phyloP scores from a whole-genome alignment of 2,888 invertebrate species.

The Chirona hameri region DNA sequence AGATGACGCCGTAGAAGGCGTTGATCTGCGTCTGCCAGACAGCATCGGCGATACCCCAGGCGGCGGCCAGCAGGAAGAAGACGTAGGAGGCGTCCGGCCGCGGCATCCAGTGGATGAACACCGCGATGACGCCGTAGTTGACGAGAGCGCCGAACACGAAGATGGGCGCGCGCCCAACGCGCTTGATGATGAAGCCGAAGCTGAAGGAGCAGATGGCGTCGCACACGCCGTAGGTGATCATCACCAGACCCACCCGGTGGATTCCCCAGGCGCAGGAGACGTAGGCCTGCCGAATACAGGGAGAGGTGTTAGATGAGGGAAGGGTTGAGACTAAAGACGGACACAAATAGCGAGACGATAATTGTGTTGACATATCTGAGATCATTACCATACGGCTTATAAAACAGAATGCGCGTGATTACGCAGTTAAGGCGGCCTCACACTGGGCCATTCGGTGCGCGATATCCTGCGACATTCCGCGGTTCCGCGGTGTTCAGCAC shows the following conservation, averaged over 20 bases:
- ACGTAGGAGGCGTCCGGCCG: constrained; percentile 71
- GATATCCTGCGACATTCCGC: no score
- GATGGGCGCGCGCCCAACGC: constrained; percentile 80
- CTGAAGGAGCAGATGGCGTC: constrained; percentile 86
- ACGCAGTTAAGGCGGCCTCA: no score
- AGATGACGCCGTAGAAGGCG: constrained; percentile 79
- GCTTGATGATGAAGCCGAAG: constrained; percentile 88
- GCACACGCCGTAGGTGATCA: constrained; percentile 94
- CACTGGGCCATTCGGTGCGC: no score
- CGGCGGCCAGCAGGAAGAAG: constrained; percentile 83
- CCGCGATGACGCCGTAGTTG: constrained; percentile 72
- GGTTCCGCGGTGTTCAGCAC: no score
- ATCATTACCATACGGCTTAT: no score
- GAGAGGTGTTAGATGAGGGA: not conserved
- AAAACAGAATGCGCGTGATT: no score
- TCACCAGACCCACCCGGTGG: constrained; percentile 89
- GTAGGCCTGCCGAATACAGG: constrained; percentile 60
- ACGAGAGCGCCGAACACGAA: constrained; percentile 67
- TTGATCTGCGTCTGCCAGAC: constrained; percentile 97
- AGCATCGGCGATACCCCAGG: constrained; percentile 94
- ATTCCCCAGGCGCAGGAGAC: constrained; percentile 87
- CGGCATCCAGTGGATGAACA: constrained; percentile 80
- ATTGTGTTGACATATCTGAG: no score
- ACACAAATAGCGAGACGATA: no score
- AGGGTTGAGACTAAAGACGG: no score